Percentiles rank a stretch among this genome's conserved stretches.
Conservation (phyloP, 2,113 vertebrate species). For the Hystrix cristata region DNA sequence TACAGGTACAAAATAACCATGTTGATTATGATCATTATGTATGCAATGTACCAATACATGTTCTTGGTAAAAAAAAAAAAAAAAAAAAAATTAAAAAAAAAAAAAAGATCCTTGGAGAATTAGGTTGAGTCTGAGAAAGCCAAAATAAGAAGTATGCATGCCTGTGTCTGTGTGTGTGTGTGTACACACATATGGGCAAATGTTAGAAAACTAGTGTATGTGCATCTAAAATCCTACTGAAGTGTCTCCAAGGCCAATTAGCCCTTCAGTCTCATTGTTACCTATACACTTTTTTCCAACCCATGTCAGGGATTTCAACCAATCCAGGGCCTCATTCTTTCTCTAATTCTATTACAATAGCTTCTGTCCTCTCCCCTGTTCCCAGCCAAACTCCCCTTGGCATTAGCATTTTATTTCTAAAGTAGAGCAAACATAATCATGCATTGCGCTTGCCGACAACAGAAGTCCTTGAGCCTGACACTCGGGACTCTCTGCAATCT, state of each 20-base stretch:
- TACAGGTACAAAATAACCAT: too few species aligned
- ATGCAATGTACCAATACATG: too few species aligned
- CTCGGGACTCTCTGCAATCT: neutral
- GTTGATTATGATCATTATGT: too few species aligned
- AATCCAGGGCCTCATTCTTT: neutral
- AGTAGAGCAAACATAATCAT: neutral
- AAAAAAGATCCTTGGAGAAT: conserved; percentile 14
- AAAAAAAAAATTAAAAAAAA: too few species aligned
- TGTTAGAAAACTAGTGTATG: neutral
- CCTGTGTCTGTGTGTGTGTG: fast-evolving
- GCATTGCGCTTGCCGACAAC: neutral
- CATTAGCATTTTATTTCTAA: conserved; percentile 22
- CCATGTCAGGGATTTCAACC: neutral
- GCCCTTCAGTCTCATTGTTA: neutral
- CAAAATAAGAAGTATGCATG: neutral
- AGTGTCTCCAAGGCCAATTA: neutral
- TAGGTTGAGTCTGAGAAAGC: neutral
- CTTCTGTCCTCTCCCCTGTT: neutral
- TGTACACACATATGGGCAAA: neutral
- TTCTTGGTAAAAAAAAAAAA: too few species aligned
- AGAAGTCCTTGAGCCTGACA: neutral
- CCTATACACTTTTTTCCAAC: neutral
- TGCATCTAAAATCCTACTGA: neutral
- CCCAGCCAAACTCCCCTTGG: neutral
- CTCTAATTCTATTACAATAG: neutral